Evolutionary conservation across 2,113 vertebrate species (phyloP), one percentile per base, ranked within the genome.

Genomic region (Chloropsis cyanopogon): DNA sequence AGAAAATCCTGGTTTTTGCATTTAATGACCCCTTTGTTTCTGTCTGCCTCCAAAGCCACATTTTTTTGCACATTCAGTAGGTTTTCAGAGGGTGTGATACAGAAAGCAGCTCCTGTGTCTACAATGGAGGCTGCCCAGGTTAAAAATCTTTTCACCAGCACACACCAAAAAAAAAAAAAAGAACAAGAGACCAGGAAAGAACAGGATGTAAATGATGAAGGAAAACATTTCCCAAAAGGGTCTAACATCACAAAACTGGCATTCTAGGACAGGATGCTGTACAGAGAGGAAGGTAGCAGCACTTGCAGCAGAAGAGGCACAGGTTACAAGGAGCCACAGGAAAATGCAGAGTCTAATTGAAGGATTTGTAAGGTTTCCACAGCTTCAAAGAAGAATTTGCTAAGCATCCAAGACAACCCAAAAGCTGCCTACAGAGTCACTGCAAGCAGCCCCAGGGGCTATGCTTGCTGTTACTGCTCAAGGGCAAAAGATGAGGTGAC

Each of bases 41-140:
- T 53, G 9, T 25, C 47, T 86, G 77, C 50, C 42, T 77, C 35
- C 1, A 5, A 90, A 75, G 16, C 24, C 37, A 6, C 15, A 1
- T 3, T n/a, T 37, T 49, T 56, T 33, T 44, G 25, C 44, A 44
- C 25, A 9, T 85, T 86, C 41, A 56, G 29, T 7, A 61, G 26
- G 11, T 4, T 82, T 85, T 72, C 75, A 41, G 31, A 56, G 44
- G 12, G 4, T 25, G 54, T 10, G 46, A 73, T 7, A 24, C 15
- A 70, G 53, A 75, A 88, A 87, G 42, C 10, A 68, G 10, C 49
- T 60, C 54, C 31, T 54, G 6, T 1, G 0, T 29, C 53, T 56
- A 46, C 12, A 41, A 0, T 4, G 9, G 64, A 35, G 0, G 0
- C 25, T 44, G 35, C 39, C 26, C 25, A 80, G 77, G 12, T 4